A percentile compares a stretch with the other conserved stretches of the same genome.
Conservation (phyloP, 1,140 invertebrate species). For the Metopolophium dirhodum region DNA sequence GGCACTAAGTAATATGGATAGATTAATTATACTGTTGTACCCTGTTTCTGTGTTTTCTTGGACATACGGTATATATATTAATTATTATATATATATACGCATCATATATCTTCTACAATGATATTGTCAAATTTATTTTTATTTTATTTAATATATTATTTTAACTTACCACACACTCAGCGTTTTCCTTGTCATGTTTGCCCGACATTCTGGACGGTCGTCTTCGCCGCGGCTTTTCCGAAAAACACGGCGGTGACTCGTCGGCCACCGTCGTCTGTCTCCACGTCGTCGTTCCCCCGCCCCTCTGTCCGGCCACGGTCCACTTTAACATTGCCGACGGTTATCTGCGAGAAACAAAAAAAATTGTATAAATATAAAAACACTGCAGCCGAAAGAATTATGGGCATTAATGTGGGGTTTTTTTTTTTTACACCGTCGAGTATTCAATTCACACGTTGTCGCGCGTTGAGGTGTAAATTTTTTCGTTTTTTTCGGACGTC, state of each 20-base stretch:
- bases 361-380: background rate
- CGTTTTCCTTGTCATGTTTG: conserved; percentile 26
- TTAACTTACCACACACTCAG: background rate
- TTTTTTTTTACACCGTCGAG: background rate
- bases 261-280: conserved; percentile 19
- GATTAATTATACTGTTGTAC: too few species aligned
- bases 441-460: background rate
- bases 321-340: conserved; percentile 48
- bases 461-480: background rate
- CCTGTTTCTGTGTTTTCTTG: too few species aligned
- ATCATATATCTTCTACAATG: background rate
- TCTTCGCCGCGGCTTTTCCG: conserved; percentile 23
- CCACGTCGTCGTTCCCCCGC: conserved; percentile 18
- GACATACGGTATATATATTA: too few species aligned
- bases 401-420: background rate
- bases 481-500: background rate
- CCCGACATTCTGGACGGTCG: conserved; percentile 26
- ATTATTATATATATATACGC: too few species aligned
- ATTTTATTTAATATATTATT: background rate
- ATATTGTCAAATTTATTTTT: too few species aligned
- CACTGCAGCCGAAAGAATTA: background rate
- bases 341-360: conserved; percentile 27
- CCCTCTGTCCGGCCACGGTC: conserved; percentile 40
- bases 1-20: too few species aligned
- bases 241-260: conserved; percentile 3